These are phyloP conservation scores for Morinoia aosen DNA, from an alignment of 2,888 invertebrate species.

Conservation along the genomic window DNA sequence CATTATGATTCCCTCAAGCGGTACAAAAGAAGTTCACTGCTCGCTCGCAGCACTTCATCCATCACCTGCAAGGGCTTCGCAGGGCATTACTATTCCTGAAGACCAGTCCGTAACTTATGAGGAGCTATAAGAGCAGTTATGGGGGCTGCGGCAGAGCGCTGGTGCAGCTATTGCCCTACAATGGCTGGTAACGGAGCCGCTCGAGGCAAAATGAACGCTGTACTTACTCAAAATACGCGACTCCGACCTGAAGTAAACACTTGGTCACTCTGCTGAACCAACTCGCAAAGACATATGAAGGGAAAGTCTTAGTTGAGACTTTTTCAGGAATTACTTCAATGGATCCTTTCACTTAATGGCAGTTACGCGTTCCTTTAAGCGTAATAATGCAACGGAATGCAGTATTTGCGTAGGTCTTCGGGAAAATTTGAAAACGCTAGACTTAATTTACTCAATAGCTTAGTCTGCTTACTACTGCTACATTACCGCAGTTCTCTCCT, in stretches of 20 bases:
- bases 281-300: too few species aligned
- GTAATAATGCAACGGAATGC: too few species aligned
- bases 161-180: neutral
- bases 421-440: too few species aligned
- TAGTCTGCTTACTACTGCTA: neutral
- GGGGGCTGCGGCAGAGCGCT: neutral
- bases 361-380: too few species aligned
- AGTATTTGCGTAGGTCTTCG: too few species aligned
- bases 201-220: neutral
- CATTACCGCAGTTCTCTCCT: neutral
- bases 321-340: too few species aligned
- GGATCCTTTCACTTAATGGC: too few species aligned
- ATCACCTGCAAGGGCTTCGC: neutral
- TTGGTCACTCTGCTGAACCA: too few species aligned
- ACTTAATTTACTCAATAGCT: neutral
- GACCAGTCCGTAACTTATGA: conserved; percentile 2
- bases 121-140: neutral
- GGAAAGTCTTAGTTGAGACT: too few species aligned
- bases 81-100: neutral
- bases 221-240: neutral
- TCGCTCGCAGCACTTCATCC: neutral
- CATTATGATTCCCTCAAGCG: neutral
- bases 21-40: neutral
- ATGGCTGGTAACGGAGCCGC: neutral
- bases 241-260: neutral